Conservation (phyloP, 2,797 vertebrate species). For the Xerus rutilus region DNA sequence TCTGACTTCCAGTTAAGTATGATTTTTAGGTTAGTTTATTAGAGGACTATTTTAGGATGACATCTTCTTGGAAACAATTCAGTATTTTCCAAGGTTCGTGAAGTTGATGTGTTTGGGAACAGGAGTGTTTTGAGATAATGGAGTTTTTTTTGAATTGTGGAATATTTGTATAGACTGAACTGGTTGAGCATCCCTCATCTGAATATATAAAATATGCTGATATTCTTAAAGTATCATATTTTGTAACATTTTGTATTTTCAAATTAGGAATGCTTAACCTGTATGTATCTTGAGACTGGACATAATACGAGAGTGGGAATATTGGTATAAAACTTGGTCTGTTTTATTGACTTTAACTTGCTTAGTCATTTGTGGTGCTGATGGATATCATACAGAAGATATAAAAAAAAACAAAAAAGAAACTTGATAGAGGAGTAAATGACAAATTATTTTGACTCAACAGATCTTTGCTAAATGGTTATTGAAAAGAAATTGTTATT, state of each 20-base stretch:
- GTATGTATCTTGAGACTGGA: background rate
- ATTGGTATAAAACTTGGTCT: background rate
- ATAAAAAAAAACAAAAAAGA: background rate
- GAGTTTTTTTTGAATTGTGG: background rate
- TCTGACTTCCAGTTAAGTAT: background rate
- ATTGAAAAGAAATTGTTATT: background rate
- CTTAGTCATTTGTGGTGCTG: background rate
- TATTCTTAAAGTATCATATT: background rate
- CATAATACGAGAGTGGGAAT: background rate
- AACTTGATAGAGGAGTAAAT: background rate
- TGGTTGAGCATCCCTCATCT: background rate
- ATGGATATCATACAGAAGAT: background rate
- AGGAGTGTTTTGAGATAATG: background rate
- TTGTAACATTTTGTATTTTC: background rate
- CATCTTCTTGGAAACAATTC: background rate
- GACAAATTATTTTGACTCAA: background rate
- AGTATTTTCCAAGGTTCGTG: slow-evolving; percentile 13
- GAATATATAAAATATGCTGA: background rate
- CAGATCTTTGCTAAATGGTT: background rate
- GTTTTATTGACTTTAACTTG: background rate
- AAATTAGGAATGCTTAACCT: background rate
- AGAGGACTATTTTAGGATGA: background rate
- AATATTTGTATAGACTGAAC: background rate
- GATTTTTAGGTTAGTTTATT: slow-evolving; percentile 52
- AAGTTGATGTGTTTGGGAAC: background rate